phyloP scores from a whole-genome alignment of 2,797 vertebrate genomes.

The Melanotaenia trifasciata region DNA sequence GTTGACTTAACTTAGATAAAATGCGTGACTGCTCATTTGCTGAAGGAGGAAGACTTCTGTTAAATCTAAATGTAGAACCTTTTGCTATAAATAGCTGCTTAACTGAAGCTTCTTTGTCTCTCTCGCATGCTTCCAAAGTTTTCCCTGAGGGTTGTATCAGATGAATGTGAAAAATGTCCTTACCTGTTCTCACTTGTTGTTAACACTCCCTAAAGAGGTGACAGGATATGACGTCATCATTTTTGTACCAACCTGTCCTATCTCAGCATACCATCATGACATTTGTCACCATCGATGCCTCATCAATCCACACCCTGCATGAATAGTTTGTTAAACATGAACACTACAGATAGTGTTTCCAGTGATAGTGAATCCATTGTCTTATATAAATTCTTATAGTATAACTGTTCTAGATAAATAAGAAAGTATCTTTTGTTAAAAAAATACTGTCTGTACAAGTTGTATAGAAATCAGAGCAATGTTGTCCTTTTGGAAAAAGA shows the following conservation, averaged over 20 bases:
- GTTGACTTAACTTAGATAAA: conserved; percentile 23
- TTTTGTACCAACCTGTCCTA: conserved; percentile 22
- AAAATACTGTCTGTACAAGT: neutral
- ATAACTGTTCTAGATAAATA: neutral
- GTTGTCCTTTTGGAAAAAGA: neutral
- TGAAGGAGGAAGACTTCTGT: conserved; percentile 45
- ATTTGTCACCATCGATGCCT: neutral
- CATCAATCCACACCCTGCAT: conserved; percentile 41
- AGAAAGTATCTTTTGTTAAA: neutral
- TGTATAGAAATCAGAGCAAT: neutral
- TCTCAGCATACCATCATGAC: conserved; percentile 10
- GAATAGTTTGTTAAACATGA: conserved; percentile 25
- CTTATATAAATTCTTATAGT: neutral
- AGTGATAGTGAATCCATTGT: conserved; percentile 8
- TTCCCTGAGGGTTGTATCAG: neutral
- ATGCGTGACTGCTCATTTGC: conserved; percentile 38
- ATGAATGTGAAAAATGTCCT: conserved; percentile 15
- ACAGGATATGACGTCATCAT: conserved; percentile 37
- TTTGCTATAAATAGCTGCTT: conserved; percentile 49
- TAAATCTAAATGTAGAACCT: neutral
- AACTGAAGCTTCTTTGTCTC: conserved; percentile 2
- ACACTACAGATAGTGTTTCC: neutral
- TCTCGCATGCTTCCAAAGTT: neutral
- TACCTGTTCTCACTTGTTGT: neutral
- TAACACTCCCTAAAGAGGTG: neutral